These are phyloP conservation scores for Salvelinus namaycush DNA, from an alignment of 2,113 vertebrate genomes.

Conservation along the genomic window DNA sequence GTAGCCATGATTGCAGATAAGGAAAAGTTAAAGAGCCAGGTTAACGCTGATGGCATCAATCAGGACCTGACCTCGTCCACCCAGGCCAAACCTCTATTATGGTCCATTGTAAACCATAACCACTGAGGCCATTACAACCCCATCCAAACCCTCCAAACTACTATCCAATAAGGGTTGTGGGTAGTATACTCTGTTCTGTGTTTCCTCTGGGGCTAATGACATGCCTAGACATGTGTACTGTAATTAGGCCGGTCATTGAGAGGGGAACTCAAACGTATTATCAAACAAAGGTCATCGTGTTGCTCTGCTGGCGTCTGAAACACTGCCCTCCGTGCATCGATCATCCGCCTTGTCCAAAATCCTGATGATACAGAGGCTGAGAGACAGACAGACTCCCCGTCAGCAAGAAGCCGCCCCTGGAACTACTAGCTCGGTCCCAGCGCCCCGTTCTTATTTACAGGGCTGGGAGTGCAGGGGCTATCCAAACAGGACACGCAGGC, in stretches of 20 bases:
- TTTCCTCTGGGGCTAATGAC: background rate
- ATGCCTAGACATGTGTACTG: background rate
- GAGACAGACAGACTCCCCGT: background rate
- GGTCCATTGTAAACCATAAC: slow-evolving; percentile 2
- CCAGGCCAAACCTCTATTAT: background rate
- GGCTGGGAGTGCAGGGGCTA: background rate
- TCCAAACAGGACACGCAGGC: slow-evolving; percentile 12
- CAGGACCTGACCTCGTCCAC: background rate
- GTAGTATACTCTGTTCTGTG: background rate
- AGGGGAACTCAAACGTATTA: background rate
- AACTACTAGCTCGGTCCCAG: background rate
- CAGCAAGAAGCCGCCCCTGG: background rate
- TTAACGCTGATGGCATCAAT: background rate
- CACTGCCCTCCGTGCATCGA: background rate
- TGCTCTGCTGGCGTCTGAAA: background rate
- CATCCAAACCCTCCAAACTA: background rate
- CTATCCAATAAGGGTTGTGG: background rate
- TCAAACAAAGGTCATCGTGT: background rate
- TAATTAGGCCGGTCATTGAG: background rate
- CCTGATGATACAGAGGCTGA: background rate
- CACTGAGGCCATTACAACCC: background rate
- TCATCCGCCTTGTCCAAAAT: background rate
- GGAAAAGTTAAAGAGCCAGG: background rate
- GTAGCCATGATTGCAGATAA: slow-evolving; percentile 14
- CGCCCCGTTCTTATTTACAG: background rate